Evolutionary conservation across 92 coral and sea anemone species (phyloP), one percentile per base, ranked within the genome.

Genomic region (Plumapathes pennacea): DNA sequence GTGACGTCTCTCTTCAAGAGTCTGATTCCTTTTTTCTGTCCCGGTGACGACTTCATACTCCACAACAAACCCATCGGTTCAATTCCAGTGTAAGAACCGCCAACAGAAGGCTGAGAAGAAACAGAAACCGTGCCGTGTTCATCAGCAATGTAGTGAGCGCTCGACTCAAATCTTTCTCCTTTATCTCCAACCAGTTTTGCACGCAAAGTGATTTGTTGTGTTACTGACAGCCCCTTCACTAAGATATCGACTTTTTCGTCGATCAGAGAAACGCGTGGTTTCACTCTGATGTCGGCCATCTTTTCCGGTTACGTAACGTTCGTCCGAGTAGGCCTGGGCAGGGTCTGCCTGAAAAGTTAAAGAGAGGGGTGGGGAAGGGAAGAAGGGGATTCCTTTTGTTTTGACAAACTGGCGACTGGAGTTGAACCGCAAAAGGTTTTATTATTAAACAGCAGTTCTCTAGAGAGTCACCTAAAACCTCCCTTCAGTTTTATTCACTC

Each of bases 61-160:
- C 86, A 72, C 50, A 84, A 72, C 4, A 84, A 42, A n/a, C 90
- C 90, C 90, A 84, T 78, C 20, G 80, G 64, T 25, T 78, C 80
- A 25, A 73, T 28, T 0, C 86, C 90, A 24, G 62, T 39, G 62
- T 59, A 84, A 8, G 78, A 72, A 2, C 90, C 90, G 22, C 90
- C 83, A 46, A 47, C 21, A 25, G 42, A 34, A 5, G 18, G 17
- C 17, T 37, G 26, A 15, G 48, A 28, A 26, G 47, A 39, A 11
- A 36, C 23, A 47, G 37, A 37, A 36, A 63, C 49, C 4, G 11
- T 48, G 19, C 71, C 71, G 0, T 40, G 37, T 17, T 50, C 71
- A 25, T 63, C 47, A 26, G 71, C 71, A 26, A 34, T 50, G 24
- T 42, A 63, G 18, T 63, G 60, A 0, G 48, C 71, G 34, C 26